phyloP scores from a whole-genome alignment of 2,797 vertebrate genomes.

The Argya squamiceps region DNA sequence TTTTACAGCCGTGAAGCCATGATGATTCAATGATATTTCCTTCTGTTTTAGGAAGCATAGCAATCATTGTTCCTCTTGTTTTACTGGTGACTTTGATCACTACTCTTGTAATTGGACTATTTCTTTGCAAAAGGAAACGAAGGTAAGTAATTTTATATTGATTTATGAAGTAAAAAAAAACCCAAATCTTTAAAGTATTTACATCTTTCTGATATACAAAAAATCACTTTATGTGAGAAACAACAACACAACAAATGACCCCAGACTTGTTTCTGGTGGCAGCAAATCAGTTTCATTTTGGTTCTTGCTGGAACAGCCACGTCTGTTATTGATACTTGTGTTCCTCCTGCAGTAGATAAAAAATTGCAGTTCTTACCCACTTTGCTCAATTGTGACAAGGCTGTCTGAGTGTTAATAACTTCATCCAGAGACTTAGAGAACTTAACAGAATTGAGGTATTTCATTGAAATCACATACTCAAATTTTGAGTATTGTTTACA shows the following conservation, averaged over 20 bases:
- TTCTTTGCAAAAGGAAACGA: slow-evolving; percentile 93
- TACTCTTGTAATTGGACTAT: slow-evolving; percentile 91
- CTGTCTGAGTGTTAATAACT: not conserved
- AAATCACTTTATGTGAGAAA: not conserved
- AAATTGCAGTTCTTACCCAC: not conserved
- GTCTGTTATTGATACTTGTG: not conserved
- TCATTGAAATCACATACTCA: not conserved
- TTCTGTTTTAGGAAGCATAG: slow-evolving; percentile 89
- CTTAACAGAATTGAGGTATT: not conserved
- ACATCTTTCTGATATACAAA: not conserved
- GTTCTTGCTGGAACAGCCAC: not conserved
- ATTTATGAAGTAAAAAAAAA: not conserved
- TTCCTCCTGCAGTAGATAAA: not conserved
- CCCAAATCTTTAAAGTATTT: not conserved
- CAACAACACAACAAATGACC: not conserved
- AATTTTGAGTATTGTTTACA: not conserved
- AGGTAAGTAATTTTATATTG: slow-evolving; percentile 78
- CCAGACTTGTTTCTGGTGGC: not conserved
- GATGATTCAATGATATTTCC: not conserved
- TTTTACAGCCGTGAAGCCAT: not conserved
- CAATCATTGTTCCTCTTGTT: slow-evolving; percentile 96
- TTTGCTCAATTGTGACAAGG: not conserved
- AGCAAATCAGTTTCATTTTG: not conserved
- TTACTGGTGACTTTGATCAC: slow-evolving; percentile 93
- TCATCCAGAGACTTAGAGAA: not conserved